Conservation (phyloP, 2,888 invertebrate genomes). For the Drosophila villosipedis region DNA sequence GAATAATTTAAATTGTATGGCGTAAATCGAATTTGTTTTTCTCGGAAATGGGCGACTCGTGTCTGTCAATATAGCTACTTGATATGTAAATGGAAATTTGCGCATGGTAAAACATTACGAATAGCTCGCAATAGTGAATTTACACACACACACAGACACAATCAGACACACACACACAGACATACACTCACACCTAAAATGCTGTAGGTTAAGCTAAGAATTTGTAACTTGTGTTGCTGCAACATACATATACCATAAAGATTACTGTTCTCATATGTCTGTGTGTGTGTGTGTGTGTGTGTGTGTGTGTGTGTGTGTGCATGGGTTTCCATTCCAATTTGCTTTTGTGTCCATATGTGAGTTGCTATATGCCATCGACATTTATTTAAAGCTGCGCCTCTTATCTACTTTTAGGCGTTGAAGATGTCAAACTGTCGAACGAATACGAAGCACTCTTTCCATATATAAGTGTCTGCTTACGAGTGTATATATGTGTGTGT, state of each 20-base stretch:
- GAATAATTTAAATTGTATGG: slow-evolving; percentile 22
- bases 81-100: slow-evolving; percentile 71
- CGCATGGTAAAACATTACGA: slow-evolving; percentile 45
- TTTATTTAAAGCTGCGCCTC: slow-evolving; percentile 37
- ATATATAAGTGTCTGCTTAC: neutral
- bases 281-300: slow-evolving; percentile 1
- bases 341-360: slow-evolving; percentile 24
- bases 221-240: slow-evolving; percentile 67
- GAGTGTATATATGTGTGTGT: neutral
- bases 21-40: slow-evolving; percentile 52
- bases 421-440: slow-evolving; percentile 46
- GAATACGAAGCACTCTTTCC: slow-evolving; percentile 15
- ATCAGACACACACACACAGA: slow-evolving; percentile 7
- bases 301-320: too few relatives aligned
- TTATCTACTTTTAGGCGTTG: slow-evolving; percentile 49
- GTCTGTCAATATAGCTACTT: slow-evolving; percentile 41
- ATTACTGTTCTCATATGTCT: slow-evolving; percentile 47
- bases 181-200: neutral
- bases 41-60: slow-evolving; percentile 22
- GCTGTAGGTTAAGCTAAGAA: slow-evolving; percentile 47
- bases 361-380: slow-evolving; percentile 30
- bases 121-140: slow-evolving; percentile 56
- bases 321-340: slow-evolving; percentile 48
- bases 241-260: slow-evolving; percentile 65
- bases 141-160: slow-evolving; percentile 28